phyloP scores from a whole-genome alignment of 2,113 vertebrate species.

The Thermophis baileyi region DNA sequence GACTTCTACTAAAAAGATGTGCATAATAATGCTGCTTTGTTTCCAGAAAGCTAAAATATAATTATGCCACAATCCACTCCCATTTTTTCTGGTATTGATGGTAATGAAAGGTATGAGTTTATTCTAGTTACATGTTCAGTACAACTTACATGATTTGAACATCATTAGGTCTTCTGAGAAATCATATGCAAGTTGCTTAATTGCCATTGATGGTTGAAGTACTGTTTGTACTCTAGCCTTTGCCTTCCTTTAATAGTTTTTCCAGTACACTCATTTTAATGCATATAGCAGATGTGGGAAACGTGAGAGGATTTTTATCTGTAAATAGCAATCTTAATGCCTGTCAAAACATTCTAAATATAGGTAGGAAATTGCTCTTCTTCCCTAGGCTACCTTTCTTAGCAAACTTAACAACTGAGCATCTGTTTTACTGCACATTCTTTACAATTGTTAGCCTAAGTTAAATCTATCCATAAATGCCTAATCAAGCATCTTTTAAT shows the following conservation, averaged over 20 bases:
- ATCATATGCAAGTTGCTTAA: background rate
- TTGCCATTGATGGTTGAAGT: background rate
- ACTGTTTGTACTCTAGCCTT: slow-evolving; percentile 20
- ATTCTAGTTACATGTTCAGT: background rate
- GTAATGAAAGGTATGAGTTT: background rate
- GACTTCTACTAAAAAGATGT: background rate
- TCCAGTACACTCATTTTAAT: background rate
- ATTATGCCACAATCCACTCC: too few species aligned
- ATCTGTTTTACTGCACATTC: background rate
- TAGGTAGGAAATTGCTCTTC: background rate
- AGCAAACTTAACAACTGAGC: background rate
- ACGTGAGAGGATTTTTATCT: background rate
- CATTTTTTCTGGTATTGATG: background rate
- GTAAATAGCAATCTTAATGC: background rate
- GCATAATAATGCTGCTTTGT: background rate
- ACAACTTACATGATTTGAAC: background rate
- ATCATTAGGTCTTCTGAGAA: background rate
- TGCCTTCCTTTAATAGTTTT: background rate
- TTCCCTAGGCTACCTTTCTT: background rate
- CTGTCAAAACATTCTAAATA: background rate
- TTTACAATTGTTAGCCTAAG: slow-evolving; percentile 1
- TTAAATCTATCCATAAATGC: slow-evolving; percentile 9
- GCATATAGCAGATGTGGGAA: background rate
- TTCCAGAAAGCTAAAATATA: background rate
- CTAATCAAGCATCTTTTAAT: slow-evolving; percentile 7